Evolutionary conservation across 2,113 vertebrate genomes (phyloP), one percentile per base, ranked within the genome.

Genomic region (Oreotragus oreotragus): DNA sequence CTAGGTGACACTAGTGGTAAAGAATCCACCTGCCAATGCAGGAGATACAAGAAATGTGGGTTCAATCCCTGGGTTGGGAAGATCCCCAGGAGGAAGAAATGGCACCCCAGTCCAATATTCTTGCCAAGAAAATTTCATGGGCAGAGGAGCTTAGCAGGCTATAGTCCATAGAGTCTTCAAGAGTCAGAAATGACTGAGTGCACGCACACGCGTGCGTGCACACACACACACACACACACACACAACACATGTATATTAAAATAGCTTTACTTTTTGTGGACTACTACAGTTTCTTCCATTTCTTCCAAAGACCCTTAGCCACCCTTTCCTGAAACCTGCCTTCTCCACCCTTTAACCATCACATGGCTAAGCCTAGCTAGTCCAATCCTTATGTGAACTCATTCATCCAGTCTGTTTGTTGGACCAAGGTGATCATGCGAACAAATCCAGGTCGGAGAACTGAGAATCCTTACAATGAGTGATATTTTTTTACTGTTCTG

Each of bases 141-240:
- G n/a, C n/a, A 73, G 66, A 73, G 66, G 19, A 73, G 66, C n/a
- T 73, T 73, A n/a, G 19, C 19, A 39, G n/a, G 66, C 66, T 73
- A 73, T 21, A 39, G 21, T 73, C n/a, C 19, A 23, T 0, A 39
- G 66, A 39, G n/a, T 23, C 66, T 39, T 19, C 66, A 73, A 73
- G n/a, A 73, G 19, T 39, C 66, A 73, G 19, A 39, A n/a, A 73
- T 39, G 66, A 39, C 66, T 70, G 66, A 73, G 66, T 0, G 2
- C n/a, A 36, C 0, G 1, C 30, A 30, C n/a, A n/a, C n/a, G n/a
- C n/a, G n/a, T n/a, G n/a, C 58, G 2, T 25, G 3, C 15, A 17
- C 15, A 17, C 60, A 16, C 60, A 15, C 60, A 16, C 60, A 62
- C 60, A 62, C 6, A 62, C 33, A 66, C 17, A 66, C 16, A 64